Evolutionary conservation across 2,888 invertebrate species (phyloP), one percentile per base, ranked within the genome.

Genomic region (Orthosia gothica): DNA sequence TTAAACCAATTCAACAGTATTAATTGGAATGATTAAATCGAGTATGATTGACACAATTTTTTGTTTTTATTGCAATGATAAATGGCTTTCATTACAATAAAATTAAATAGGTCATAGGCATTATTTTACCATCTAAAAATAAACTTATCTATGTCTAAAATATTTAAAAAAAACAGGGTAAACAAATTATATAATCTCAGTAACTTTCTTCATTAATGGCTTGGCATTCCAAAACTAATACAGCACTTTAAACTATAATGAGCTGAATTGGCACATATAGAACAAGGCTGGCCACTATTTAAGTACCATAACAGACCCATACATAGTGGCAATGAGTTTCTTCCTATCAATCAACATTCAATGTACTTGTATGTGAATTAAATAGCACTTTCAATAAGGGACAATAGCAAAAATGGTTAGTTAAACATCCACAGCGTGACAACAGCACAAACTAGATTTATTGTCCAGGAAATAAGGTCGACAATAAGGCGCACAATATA

Each of bases 401-500:
- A 70, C 70, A 58, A 59, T 55, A 61, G 57, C 26, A 20, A 70
- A 69, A 71, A 50, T 67, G 45, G 55, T 52, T 71, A 59, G 70
- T 47, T 62, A 70, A 52, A 66, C 70, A 40, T 47, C 40, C 61
- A 2, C 59, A 47, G 57, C 66, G 47, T 67, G 52, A 67, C 74
- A 74, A 74, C 66, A 70, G 62, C 62, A 68, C 54, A 73, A 47
- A 70, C 20, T 61, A 67, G 61, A 62, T 75, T 77, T 75, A 85
- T 70, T 64, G 11, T n/a, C n/a, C 58, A 70, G n/a, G 70, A 64
- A 77, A 79, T 87, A 86, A 85, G 80, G 82, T 82, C 70, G 65
- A 80, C 57, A 80, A 49, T 82, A 70, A 63, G 13, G 13, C 54
- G 55, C 23, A 54, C 40, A 63, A 57, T 52, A 0, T 66, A 70